Evolutionary conservation across 2,797 vertebrate genomes (phyloP).

Genomic region (Peromyscus nudipes): DNA sequence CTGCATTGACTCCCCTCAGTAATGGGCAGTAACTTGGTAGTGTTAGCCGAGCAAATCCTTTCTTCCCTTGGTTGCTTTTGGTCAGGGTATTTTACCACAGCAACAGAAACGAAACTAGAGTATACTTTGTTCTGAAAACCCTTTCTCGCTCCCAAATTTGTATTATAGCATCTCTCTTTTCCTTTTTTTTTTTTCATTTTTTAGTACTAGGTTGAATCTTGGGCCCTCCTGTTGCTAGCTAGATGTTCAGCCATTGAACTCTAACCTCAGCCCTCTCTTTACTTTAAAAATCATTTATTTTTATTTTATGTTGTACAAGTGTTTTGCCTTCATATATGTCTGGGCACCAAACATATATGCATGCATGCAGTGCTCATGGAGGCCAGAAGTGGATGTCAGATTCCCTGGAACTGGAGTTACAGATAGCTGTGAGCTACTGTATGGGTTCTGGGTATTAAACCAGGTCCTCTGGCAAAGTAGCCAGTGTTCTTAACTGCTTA

Average conservation of each 20-base stretch:
- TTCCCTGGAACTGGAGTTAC: neutral
- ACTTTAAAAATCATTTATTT: neutral
- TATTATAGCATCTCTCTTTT: neutral
- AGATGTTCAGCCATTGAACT: neutral
- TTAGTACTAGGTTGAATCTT: neutral
- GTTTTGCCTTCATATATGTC: neutral
- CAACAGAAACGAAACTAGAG: neutral
- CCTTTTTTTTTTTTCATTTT: neutral
- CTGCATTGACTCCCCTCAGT: no score
- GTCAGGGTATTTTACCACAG: neutral
- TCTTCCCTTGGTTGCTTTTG: neutral
- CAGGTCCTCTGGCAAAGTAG: neutral
- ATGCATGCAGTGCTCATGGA: neutral
- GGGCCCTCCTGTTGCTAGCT: neutral
- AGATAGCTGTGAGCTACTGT: neutral
- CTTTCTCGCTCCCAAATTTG: neutral
- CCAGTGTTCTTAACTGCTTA: neutral
- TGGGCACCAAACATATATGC: neutral
- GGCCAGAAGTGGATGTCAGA: neutral
- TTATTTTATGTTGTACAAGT: neutral
- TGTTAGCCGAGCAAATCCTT: neutral
- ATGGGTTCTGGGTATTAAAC: neutral
- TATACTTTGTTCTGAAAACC: neutral
- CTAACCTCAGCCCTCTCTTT: neutral
- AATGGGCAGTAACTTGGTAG: no score